Evolutionary conservation across 2,113 vertebrate genomes (phyloP).

Genomic region (Hippolais icterina): DNA sequence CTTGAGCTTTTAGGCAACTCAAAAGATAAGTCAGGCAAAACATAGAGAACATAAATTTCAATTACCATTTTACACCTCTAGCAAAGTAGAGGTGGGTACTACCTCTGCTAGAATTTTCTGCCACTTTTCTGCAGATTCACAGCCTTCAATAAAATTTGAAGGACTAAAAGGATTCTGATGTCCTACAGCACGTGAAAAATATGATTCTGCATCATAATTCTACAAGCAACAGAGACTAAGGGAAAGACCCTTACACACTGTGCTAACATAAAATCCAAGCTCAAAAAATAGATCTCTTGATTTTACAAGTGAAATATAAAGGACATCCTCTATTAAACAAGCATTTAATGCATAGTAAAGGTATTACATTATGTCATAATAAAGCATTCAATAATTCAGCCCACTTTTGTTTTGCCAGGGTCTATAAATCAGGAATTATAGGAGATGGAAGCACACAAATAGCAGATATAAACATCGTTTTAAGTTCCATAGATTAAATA

Average conservation of each 20-base stretch:
- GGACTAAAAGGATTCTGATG: background rate
- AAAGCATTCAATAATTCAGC: background rate
- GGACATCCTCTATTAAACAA: background rate
- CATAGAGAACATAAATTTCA: background rate
- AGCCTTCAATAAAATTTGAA: background rate
- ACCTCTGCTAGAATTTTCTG: background rate
- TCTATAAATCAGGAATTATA: background rate
- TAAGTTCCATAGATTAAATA: background rate
- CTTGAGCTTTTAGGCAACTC: background rate
- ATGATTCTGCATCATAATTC: background rate
- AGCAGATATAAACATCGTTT: background rate
- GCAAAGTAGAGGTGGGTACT: background rate
- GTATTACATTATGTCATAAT: background rate
- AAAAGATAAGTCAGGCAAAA: background rate
- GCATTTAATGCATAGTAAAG: background rate
- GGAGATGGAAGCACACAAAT: background rate
- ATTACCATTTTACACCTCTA: background rate
- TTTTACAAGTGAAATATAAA: background rate
- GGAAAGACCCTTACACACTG: background rate
- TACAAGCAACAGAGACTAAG: background rate
- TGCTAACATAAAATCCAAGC: background rate
- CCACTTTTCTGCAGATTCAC: background rate
- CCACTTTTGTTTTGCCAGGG: background rate
- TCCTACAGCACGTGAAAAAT: background rate
- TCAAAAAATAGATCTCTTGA: background rate